phyloP scores from a whole-genome alignment of 1,140 invertebrate species.

The Eurosta solidaginis region DNA sequence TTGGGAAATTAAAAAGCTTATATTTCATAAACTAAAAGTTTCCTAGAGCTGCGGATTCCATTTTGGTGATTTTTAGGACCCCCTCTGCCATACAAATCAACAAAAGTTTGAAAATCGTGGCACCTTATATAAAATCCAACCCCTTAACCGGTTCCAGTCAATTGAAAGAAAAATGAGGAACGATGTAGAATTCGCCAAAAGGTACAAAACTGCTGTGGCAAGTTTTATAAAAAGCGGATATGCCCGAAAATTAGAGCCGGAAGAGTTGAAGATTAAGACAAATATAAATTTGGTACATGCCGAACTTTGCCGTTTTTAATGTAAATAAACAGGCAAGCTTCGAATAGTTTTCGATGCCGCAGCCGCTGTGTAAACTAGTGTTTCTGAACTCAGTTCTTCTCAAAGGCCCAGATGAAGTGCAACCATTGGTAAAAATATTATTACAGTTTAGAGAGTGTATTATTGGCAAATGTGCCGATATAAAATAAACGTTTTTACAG shows the following conservation, averaged over 20 bases:
- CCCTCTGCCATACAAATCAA: too few relatives aligned
- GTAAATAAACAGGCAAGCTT: constrained; percentile 30
- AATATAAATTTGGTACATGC: background rate
- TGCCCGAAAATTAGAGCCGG: background rate
- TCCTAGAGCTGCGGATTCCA: too few relatives aligned
- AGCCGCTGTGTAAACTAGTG: background rate
- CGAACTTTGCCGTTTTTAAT: constrained; percentile 20
- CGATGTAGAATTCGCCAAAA: background rate
- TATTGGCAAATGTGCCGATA: constrained; percentile 44
- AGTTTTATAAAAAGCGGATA: background rate
- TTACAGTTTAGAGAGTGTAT: constrained; percentile 45
- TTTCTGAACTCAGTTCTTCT: constrained; percentile 34
- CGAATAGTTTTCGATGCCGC: constrained; percentile 35
- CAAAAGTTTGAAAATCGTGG: too few relatives aligned
- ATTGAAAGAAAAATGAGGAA: constrained; percentile 17
- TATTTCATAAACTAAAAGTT: too few relatives aligned
- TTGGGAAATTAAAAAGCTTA: too few relatives aligned
- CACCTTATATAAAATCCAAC: too few relatives aligned
- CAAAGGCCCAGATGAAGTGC: constrained; percentile 43
- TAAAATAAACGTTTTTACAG: constrained; percentile 43
- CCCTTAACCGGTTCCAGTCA: constrained; percentile 1
- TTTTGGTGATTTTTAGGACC: too few relatives aligned
- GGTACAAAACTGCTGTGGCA: background rate
- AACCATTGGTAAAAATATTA: constrained; percentile 44
- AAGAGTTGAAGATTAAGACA: background rate